Conservation (phyloP, 1,140 invertebrate species). For the Macrobrachium nipponense region DNA sequence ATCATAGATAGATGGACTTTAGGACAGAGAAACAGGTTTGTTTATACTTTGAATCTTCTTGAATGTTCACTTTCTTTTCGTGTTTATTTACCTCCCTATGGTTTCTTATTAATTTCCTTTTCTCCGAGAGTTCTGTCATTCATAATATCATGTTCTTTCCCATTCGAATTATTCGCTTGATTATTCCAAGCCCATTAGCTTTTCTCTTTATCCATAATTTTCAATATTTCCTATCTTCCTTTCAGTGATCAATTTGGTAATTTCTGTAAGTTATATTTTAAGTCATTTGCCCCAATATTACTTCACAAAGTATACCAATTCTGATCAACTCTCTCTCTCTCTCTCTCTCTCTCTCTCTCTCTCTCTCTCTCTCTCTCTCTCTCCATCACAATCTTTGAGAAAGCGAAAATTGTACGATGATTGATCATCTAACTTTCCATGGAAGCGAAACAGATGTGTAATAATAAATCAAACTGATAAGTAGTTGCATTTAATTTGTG, state of each 20-base stretch:
- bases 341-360: neutral
- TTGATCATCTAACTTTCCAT: too few relatives aligned
- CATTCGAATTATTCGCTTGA: neutral
- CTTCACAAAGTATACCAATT: neutral
- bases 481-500: too few relatives aligned
- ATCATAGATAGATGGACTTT: too few relatives aligned
- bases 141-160: neutral
- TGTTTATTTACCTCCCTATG: neutral
- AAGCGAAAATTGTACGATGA: too few relatives aligned
- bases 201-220: too few relatives aligned
- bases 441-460: too few relatives aligned
- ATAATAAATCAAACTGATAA: too few relatives aligned
- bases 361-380: conserved; percentile 18
- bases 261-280: too few relatives aligned
- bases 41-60: too few relatives aligned
- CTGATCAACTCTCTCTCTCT: neutral
- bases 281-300: neutral
- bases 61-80: too few relatives aligned
- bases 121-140: neutral
- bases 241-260: neutral
- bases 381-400: neutral
- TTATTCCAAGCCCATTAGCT: neutral
- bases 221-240: neutral
- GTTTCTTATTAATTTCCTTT: neutral
- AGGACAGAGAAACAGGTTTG: too few relatives aligned